These are phyloP conservation scores for Lemur catta DNA, from an alignment of 2,797 vertebrate species.

Conservation along the genomic window DNA sequence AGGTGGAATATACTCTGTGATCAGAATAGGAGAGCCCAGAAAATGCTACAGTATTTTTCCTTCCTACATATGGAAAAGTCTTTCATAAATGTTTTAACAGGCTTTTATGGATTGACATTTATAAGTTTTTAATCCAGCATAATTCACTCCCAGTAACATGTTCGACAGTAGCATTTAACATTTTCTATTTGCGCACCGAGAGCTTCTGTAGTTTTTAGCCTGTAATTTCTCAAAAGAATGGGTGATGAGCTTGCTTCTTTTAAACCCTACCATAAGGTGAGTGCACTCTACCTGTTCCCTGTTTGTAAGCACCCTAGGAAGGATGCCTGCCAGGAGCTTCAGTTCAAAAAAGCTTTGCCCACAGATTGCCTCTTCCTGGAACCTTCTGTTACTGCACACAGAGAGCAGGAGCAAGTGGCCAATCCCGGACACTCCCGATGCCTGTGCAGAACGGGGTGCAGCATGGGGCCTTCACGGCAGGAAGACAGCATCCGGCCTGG, in stretches of 20 bases:
- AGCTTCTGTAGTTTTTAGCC: background rate
- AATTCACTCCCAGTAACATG: background rate
- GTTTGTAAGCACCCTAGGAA: background rate
- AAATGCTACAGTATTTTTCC: background rate
- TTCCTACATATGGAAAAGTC: background rate
- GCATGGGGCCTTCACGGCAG: background rate
- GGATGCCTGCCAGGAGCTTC: background rate
- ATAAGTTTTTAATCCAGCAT: background rate
- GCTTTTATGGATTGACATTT: background rate
- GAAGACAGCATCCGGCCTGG: background rate
- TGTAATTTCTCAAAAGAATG: background rate
- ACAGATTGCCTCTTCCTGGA: background rate
- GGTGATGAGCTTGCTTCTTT: background rate
- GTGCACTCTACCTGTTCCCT: fast-evolving
- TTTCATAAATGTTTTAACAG: background rate
- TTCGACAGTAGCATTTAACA: background rate
- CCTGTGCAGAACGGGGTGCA: background rate
- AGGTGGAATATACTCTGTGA: background rate
- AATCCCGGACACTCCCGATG: background rate
- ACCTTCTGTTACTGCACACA: too few species aligned
- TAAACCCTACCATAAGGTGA: background rate
- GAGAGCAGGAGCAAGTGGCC: background rate
- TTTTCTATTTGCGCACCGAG: background rate
- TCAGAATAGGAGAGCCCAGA: background rate
- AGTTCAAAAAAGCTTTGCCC: background rate